These are phyloP conservation scores for Meganola albula DNA, from an alignment of 2,888 invertebrate species.

Conservation along the genomic window DNA sequence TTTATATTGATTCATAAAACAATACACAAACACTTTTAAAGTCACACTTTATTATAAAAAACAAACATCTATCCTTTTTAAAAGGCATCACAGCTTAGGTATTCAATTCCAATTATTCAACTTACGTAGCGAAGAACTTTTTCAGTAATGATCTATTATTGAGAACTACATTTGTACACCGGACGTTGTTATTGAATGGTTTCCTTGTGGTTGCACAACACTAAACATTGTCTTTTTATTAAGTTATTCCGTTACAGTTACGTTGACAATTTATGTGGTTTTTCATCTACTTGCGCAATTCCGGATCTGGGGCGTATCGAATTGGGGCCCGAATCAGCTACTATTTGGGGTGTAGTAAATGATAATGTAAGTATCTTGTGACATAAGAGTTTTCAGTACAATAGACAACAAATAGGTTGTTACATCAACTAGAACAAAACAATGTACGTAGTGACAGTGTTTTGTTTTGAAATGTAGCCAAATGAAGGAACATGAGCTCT, in stretches of 20 bases:
- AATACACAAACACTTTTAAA: no score
- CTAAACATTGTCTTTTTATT: slow-evolving; percentile 31
- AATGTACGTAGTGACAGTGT: slow-evolving; percentile 6
- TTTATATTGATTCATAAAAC: no score
- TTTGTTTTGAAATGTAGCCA: no score
- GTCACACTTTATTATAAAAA: no score
- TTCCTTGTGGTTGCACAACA: slow-evolving; percentile 32
- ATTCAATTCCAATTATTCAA: no score
- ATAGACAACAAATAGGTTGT: slow-evolving; percentile 10
- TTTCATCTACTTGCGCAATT: slow-evolving; percentile 44
- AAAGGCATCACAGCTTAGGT: no score
- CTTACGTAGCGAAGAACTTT: no score
- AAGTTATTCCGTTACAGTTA: slow-evolving; percentile 37
- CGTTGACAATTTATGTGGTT: slow-evolving; percentile 36
- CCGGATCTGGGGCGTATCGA: slow-evolving; percentile 50
- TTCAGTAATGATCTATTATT: no score
- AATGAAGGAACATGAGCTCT: no score
- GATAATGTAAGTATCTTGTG: slow-evolving; percentile 30
- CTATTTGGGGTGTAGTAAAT: slow-evolving; percentile 36
- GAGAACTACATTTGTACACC: no score
- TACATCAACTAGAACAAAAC: slow-evolving; percentile 8
- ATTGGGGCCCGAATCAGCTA: slow-evolving; percentile 33
- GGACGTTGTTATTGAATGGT: slow-evolving; percentile 13
- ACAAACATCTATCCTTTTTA: no score
- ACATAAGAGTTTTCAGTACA: slow-evolving; percentile 33